Evolutionary conservation across 2,113 vertebrate genomes (phyloP), one percentile per base, ranked within the genome.

Genomic region (Micromys minutus): DNA sequence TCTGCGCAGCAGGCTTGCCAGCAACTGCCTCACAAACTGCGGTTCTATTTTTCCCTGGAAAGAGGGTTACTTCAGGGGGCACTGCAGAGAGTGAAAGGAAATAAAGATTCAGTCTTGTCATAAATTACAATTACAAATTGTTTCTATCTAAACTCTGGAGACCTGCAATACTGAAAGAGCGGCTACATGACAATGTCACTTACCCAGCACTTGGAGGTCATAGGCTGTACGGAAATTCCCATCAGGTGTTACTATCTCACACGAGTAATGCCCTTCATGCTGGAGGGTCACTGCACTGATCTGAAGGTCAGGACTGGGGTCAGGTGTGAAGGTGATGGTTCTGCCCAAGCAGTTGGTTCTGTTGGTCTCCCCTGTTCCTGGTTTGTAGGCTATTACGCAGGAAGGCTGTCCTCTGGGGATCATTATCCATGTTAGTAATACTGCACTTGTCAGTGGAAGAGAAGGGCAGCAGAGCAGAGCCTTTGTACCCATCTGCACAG

Each of bases 1-100:
- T 96, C 50, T n/a, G 79, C 8, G 98, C 98, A 96, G 98, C 96
- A 22, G 98, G 98, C 83, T 97, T 98, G 87, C 97, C 97, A 77
- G 95, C 91, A 87, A 84, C 76, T 0, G 97, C 98, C 72, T 90
- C 87, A 36, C 98, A 98, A 13, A 91, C 57, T 10, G 36, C 79
- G 6, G 55, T 79, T 65, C 76, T 50, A 0, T 50, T 95, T 3
- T 69, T 0, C 0, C 31, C n/a, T 1, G 0, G 2, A 65, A 11
- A 74, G 57, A 98, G 65, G 52, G 69, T 89, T 76, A 95, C 92
- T 0, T 1, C 4, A 6, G 98, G 98, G 90, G 95, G 72, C 12
- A 98, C 98, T 98, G 92, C 36, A 90, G 93, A 89, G 85, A 47
- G 42, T 31, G 4, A 45, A n/a, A 26, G 24, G 8, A 29, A 0